phyloP scores from a whole-genome alignment of 2,113 vertebrate species.

The Pycnonotus jocosus region DNA sequence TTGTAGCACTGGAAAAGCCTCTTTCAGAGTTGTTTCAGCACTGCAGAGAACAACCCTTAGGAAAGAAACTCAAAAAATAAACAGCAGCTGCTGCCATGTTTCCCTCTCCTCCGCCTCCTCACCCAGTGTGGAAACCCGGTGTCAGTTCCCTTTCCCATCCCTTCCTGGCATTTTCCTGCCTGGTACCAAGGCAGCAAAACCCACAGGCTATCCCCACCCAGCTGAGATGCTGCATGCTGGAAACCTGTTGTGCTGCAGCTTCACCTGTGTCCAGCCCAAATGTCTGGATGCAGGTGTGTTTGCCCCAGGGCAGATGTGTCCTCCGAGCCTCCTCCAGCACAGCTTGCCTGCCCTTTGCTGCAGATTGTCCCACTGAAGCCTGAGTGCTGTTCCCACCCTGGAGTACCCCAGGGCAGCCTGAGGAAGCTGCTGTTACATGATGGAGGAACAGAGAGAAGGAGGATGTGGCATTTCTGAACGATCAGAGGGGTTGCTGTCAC shows the following conservation, averaged over 20 bases:
- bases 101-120: neutral
- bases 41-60: conserved; percentile 33
- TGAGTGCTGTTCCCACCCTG: neutral
- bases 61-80: conserved; percentile 23
- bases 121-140: neutral
- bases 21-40: conserved; percentile 20
- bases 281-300: neutral
- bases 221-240: neutral
- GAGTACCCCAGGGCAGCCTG: rapidly evolving
- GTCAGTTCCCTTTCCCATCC: neutral
- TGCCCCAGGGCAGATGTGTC: neutral
- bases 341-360: neutral
- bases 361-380: neutral
- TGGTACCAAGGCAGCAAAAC: neutral
- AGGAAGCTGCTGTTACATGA: rapidly evolving
- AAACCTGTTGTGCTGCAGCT: neutral
- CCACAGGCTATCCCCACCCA: rapidly evolving
- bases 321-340: neutral
- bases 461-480: neutral
- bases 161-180: neutral
- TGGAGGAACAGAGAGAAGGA: neutral
- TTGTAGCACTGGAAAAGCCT: conserved; percentile 46
- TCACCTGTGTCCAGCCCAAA: rapidly evolving
- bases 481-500: neutral
- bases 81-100: conserved; percentile 37